These are phyloP conservation scores for Drosophila demipolita DNA, from an alignment of 2,888 invertebrate genomes.

Conservation along the genomic window DNA sequence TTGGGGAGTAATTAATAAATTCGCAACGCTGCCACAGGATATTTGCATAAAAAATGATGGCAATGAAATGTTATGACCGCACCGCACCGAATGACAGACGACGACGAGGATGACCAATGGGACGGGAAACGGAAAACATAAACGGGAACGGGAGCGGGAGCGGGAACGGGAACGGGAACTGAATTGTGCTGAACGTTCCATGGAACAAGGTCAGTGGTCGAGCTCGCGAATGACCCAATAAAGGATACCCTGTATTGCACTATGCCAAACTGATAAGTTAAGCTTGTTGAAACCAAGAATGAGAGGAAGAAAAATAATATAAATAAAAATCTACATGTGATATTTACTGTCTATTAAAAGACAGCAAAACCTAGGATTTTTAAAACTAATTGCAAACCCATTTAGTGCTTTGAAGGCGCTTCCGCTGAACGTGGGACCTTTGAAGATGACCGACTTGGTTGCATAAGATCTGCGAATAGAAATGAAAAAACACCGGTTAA, in stretches of 20 bases:
- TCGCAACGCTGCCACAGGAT: conserved; percentile 80
- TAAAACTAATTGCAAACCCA: not conserved
- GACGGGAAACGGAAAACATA: conserved; percentile 10
- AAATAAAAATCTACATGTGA: not conserved
- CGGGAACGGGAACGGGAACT: conserved; percentile 10
- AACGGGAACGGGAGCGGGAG: conserved; percentile 2
- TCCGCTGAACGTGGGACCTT: conserved; percentile 30
- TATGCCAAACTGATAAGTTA: not conserved
- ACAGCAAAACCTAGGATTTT: not conserved
- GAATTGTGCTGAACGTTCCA: conserved; percentile 11
- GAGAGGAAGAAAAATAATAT: not conserved
- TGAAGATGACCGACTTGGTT: conserved; percentile 20
- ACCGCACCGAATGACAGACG: conserved; percentile 73
- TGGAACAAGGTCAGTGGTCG: conserved; percentile 42
- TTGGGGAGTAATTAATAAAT: conserved; percentile 79
- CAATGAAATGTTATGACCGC: conserved; percentile 83
- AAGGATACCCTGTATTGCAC: not conserved
- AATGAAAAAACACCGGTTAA: not conserved
- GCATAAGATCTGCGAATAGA: conserved; percentile 31
- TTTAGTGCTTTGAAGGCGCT: conserved; percentile 42
- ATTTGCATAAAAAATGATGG: conserved; percentile 83
- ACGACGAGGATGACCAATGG: conserved; percentile 26
- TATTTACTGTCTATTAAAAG: not conserved
- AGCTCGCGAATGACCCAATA: not conserved
- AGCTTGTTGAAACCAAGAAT: not conserved